phyloP scores from a whole-genome alignment of 2,797 vertebrate species.

The Borostomias antarcticus region DNA sequence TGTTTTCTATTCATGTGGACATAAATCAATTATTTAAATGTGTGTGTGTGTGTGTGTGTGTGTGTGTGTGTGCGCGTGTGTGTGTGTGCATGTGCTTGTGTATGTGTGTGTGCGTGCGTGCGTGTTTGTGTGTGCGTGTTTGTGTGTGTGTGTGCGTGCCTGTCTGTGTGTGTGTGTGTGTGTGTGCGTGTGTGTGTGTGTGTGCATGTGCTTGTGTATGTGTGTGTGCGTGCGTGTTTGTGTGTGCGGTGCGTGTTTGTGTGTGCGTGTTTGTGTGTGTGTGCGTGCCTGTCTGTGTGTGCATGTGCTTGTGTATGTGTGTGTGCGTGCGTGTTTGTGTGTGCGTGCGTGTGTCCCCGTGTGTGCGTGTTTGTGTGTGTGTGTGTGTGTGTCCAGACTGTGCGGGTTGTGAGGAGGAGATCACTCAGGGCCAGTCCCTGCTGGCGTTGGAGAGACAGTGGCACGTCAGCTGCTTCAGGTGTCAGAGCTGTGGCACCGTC shows the following conservation, averaged over 20 bases:
- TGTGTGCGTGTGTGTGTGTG: neutral
- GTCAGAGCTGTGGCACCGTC: constrained; percentile 85
- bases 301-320: neutral
- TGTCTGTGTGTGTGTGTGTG: neutral
- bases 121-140: constrained; percentile 1
- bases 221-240: neutral
- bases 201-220: neutral
- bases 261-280: neutral
- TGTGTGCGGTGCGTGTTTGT: no score
- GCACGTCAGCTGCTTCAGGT: constrained; percentile 97
- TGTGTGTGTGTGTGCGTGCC: neutral
- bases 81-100: neutral
- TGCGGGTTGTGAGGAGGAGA: constrained; percentile 92
- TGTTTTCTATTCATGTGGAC: no score
- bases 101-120: neutral
- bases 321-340: constrained; percentile 1
- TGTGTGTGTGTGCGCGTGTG: neutral
- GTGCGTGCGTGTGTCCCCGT: constrained; percentile 4
- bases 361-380: constrained; percentile 8
- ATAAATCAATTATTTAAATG: no score
- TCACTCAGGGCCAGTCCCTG: constrained; percentile 93
- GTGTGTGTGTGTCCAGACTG: constrained; percentile 78
- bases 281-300: neutral
- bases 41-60: neutral
- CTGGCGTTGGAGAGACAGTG: constrained; percentile 95